Conservation (phyloP, 2,113 vertebrate species). For the Mormoops blainvillei region DNA sequence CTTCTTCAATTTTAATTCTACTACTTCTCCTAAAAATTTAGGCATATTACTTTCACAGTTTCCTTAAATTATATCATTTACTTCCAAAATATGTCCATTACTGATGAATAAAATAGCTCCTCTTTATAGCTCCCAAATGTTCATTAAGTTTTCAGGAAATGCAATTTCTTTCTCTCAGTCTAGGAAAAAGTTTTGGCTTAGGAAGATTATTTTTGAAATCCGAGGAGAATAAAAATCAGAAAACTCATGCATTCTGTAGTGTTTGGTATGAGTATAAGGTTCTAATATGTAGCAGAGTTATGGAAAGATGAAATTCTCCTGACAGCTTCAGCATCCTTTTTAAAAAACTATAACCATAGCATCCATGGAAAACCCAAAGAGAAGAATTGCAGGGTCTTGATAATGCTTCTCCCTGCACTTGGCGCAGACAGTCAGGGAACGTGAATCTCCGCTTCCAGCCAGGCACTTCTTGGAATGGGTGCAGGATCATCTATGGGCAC, state of each 20-base stretch:
- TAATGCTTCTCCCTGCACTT: slow-evolving; percentile 49
- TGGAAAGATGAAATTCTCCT: slow-evolving; percentile 47
- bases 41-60: not conserved
- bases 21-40: not conserved
- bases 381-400: slow-evolving; percentile 46
- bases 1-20: not conserved
- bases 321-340: slow-evolving; percentile 52
- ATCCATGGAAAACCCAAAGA: slow-evolving; percentile 43
- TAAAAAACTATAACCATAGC: not conserved
- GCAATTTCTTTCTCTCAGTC: slow-evolving; percentile 4
- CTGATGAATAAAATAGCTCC: not conserved
- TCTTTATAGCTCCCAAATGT: not conserved
- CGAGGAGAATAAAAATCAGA: slow-evolving; percentile 44
- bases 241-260: slow-evolving; percentile 22
- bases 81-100: slow-evolving; percentile 12
- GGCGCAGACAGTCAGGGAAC: slow-evolving; percentile 48
- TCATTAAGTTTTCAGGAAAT: slow-evolving; percentile 42
- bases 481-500: slow-evolving; percentile 42
- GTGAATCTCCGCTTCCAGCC: slow-evolving; percentile 37
- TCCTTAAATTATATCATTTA: not conserved
- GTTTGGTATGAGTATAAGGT: slow-evolving; percentile 14
- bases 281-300: not conserved
- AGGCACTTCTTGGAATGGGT: slow-evolving; percentile 67
- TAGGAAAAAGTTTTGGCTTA: slow-evolving; percentile 5
- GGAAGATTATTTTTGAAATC: slow-evolving; percentile 33